A percentile compares a stretch with the other conserved stretches of the same genome.
These are phyloP conservation scores for Seira ritae DNA, from an alignment of 2,888 invertebrate species.

Conservation along the genomic window DNA sequence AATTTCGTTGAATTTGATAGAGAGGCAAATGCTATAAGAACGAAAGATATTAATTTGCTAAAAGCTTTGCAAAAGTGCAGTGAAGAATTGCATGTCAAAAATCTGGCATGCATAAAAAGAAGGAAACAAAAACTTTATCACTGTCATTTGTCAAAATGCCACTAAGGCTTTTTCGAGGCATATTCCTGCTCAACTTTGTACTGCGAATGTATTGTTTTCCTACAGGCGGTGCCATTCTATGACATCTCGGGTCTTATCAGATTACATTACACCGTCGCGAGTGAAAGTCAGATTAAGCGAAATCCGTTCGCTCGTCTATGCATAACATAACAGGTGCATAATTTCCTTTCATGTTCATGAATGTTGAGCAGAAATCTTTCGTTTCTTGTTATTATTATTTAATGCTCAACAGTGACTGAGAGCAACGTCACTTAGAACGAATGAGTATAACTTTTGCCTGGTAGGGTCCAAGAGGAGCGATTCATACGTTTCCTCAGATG, in stretches of 20 bases:
- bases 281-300: not conserved
- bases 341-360: not conserved
- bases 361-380: no score
- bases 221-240: not conserved
- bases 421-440: not conserved
- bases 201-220: not conserved
- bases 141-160: conserved; percentile 20
- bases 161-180: not conserved
- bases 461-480: not conserved
- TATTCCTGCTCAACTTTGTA: not conserved
- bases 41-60: not conserved
- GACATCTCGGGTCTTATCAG: conserved; percentile 11
- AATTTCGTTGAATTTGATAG: no score
- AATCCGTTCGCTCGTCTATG: not conserved
- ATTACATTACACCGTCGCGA: not conserved
- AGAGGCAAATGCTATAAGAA: no score
- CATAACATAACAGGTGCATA: not conserved
- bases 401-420: not conserved
- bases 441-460: not conserved
- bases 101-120: not conserved
- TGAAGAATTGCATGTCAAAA: not conserved
- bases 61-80: not conserved
- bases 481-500: not conserved
- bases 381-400: no score
- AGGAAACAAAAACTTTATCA: not conserved